These are phyloP conservation scores for Dermochelys coriacea DNA, from an alignment of 2,797 vertebrate genomes.

Conservation along the genomic window DNA sequence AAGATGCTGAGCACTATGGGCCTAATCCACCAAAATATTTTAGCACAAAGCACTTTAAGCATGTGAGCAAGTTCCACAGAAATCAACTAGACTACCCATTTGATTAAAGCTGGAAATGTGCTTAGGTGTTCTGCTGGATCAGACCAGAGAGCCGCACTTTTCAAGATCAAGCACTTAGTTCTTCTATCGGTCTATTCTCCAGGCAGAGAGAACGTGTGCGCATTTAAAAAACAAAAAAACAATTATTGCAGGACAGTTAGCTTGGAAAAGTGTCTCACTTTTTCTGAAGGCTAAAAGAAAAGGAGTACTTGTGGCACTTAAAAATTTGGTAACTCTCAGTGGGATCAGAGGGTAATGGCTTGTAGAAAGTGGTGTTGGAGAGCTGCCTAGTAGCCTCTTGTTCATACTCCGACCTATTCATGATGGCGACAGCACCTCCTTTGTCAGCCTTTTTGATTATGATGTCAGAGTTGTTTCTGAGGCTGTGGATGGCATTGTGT, in stretches of 20 bases:
- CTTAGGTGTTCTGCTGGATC: neutral
- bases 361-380: too few species aligned
- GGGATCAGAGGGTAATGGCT: too few species aligned
- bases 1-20: neutral
- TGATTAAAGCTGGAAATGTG: constrained; percentile 3
- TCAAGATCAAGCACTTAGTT: constrained; percentile 20
- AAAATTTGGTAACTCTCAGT: too few species aligned
- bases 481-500: too few species aligned
- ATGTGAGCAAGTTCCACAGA: neutral
- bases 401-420: too few species aligned
- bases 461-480: too few species aligned
- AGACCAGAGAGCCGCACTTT: neutral
- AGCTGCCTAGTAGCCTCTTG: too few species aligned
- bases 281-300: neutral
- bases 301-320: too few species aligned
- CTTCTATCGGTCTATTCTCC: neutral
- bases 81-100: neutral
- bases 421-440: too few species aligned
- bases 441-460: too few species aligned
- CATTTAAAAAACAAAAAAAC: too few species aligned
- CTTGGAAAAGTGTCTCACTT: neutral
- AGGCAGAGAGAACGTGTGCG: neutral
- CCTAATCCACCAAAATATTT: neutral
- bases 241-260: neutral
- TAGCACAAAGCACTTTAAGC: neutral